Percentiles rank a stretch among this genome's conserved stretches.
phyloP scores from a whole-genome alignment of 2,113 vertebrate species.

The Albula goreensis region DNA sequence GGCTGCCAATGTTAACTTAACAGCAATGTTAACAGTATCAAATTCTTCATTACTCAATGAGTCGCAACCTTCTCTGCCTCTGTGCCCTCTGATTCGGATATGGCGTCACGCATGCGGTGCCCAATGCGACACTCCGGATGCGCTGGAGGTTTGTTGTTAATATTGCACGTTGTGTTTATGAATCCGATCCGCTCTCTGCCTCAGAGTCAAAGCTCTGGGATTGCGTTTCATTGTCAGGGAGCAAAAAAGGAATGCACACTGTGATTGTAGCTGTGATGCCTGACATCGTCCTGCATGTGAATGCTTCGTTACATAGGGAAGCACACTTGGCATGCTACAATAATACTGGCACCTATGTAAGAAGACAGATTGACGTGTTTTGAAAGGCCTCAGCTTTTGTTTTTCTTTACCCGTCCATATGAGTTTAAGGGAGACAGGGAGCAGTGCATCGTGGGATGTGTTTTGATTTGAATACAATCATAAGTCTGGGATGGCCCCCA shows the following conservation, averaged over 20 bases:
- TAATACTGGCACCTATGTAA: constrained; percentile 41
- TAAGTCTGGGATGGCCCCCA: constrained; percentile 58
- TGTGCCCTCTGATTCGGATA: not conserved
- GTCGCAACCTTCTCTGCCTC: not conserved
- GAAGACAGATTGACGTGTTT: constrained; percentile 58
- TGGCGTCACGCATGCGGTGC: not conserved
- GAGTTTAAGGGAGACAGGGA: constrained; percentile 57
- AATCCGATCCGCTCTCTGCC: constrained; percentile 14
- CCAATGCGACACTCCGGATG: not conserved
- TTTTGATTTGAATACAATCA: constrained; percentile 82
- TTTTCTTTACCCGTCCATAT: constrained; percentile 69
- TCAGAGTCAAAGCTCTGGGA: constrained; percentile 20
- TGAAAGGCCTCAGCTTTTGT: constrained; percentile 57
- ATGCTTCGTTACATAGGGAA: not conserved
- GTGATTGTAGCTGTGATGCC: constrained; percentile 38
- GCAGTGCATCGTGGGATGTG: constrained; percentile 75
- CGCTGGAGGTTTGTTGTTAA: not conserved
- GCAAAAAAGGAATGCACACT: constrained; percentile 30
- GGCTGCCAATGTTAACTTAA: not conserved
- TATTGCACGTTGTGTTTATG: constrained; percentile 13
- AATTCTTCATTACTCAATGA: not conserved
- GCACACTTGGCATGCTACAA: constrained; percentile 41
- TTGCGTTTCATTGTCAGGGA: constrained; percentile 31
- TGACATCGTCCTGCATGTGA: constrained; percentile 37
- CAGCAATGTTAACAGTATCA: not conserved